These are phyloP conservation scores for Andricus quercusramuli DNA, from an alignment of 2,888 invertebrate genomes.

Conservation along the genomic window DNA sequence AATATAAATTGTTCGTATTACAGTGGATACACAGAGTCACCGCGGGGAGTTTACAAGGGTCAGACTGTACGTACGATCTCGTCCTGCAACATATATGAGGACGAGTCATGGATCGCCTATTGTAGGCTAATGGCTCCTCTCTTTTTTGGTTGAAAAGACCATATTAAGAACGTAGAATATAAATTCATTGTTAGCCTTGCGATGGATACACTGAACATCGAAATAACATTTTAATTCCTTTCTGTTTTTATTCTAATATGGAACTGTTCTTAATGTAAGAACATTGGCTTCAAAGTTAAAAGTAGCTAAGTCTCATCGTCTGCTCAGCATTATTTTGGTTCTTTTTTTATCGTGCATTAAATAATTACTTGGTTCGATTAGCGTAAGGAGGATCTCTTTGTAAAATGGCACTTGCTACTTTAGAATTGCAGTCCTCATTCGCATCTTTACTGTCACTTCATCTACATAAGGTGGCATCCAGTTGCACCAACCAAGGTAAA, in stretches of 20 bases:
- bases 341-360: background rate
- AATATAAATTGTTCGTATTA: background rate
- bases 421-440: constrained; percentile 36
- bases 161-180: background rate
- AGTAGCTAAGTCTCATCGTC: background rate
- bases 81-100: no score
- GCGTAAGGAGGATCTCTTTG: background rate
- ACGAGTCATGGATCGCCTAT: background rate
- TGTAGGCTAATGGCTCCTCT: background rate
- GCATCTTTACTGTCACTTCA: constrained; percentile 72
- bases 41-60: no score
- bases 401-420: constrained; percentile 30
- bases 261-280: constrained; percentile 35
- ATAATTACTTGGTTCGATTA: background rate
- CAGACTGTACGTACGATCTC: no score
- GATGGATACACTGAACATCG: background rate
- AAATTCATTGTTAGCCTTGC: background rate
- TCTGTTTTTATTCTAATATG: background rate
- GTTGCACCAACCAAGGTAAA: constrained; percentile 92
- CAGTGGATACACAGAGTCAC: background rate
- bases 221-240: constrained; percentile 19
- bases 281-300: background rate
- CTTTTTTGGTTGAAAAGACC: background rate
- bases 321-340: background rate
- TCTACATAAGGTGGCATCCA: constrained; percentile 96